Evolutionary conservation across 1,140 invertebrate genomes (phyloP).

Genomic region (Euglossa dilemma): DNA sequence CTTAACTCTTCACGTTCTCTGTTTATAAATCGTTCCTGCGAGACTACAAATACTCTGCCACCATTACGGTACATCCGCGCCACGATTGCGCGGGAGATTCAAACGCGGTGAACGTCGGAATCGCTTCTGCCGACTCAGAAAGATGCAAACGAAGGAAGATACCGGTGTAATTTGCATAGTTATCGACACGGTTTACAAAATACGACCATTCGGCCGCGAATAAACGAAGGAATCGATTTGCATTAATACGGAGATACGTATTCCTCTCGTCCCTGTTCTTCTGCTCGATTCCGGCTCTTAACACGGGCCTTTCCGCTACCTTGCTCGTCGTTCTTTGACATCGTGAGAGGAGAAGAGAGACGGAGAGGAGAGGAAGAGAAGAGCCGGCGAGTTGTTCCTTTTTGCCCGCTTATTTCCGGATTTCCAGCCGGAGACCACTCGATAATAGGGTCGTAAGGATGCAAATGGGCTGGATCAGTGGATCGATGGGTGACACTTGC

Average conservation of each 20-base stretch:
- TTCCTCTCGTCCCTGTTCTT: neutral
- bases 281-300: neutral
- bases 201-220: neutral
- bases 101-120: too few species aligned
- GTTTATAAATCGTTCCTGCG: neutral
- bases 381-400: neutral
- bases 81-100: too few species aligned
- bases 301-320: too few species aligned
- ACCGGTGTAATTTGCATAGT: neutral
- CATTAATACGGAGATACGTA: neutral
- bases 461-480: slow-evolving; percentile 69
- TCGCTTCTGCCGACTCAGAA: too few species aligned
- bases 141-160: neutral
- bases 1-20: too few species aligned
- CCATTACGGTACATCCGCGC: neutral
- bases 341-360: too few species aligned
- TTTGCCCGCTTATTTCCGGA: slow-evolving; percentile 16
- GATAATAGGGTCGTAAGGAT: slow-evolving; percentile 69
- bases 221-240: neutral
- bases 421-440: slow-evolving; percentile 14
- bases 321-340: neutral
- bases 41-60: too few species aligned
- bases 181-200: too few species aligned
- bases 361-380: too few species aligned
- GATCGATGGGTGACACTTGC: slow-evolving; percentile 73